phyloP scores from a whole-genome alignment of 2,113 vertebrate genomes.

The Crotalus tigris region DNA sequence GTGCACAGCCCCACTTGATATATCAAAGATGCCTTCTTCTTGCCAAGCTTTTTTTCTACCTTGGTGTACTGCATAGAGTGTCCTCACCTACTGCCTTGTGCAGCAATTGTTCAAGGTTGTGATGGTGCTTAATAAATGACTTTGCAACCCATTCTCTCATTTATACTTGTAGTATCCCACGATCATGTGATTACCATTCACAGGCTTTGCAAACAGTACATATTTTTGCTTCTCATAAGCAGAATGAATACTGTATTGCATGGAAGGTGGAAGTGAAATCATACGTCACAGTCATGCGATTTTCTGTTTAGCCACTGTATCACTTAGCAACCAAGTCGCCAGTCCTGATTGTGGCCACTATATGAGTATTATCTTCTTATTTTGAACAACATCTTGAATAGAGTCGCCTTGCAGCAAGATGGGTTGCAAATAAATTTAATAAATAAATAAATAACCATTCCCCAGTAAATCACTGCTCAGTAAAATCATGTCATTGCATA shows the following conservation, averaged over 20 bases:
- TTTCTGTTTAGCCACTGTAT: not conserved
- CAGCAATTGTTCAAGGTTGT: too few relatives aligned
- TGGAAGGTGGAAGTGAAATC: too few relatives aligned
- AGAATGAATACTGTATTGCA: not conserved
- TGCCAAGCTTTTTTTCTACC: not conserved
- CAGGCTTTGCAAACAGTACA: not conserved
- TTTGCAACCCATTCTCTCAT: too few relatives aligned
- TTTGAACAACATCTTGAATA: not conserved
- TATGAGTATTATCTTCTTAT: not conserved
- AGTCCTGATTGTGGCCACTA: not conserved
- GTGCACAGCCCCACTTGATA: not conserved
- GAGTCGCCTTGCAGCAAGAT: too few relatives aligned
- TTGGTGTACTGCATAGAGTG: too few relatives aligned
- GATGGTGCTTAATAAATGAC: too few relatives aligned
- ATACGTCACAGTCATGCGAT: not conserved
- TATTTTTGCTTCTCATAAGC: not conserved
- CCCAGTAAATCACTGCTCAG: not conserved
- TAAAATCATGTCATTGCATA: not conserved
- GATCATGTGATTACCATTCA: not conserved
- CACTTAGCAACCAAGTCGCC: not conserved
- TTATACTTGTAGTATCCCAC: not conserved
- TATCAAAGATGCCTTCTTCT: not conserved
- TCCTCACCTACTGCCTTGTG: too few relatives aligned
- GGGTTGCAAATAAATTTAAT: too few relatives aligned
- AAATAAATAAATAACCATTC: too few relatives aligned